Percentiles rank a stretch among this genome's conserved stretches.
These are phyloP conservation scores for Agraylea sexmaculata DNA, from an alignment of 1,140 invertebrate genomes.

Conservation along the genomic window DNA sequence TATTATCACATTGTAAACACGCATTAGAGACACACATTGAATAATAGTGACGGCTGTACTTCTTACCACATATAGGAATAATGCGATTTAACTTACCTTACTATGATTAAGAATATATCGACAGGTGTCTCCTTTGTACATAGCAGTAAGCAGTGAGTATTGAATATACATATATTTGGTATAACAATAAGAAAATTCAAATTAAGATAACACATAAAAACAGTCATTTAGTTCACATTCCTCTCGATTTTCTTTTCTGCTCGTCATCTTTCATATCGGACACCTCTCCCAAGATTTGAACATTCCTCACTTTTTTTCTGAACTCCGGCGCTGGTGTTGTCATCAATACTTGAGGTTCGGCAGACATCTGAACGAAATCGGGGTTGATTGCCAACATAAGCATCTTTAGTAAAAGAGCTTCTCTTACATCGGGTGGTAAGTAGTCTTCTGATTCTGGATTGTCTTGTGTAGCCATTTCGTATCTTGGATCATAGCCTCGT, in stretches of 20 bases:
- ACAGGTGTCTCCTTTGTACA: too few species aligned
- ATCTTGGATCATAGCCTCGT: constrained; percentile 27
- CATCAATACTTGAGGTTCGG: constrained; percentile 26
- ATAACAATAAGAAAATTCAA: constrained; percentile 1
- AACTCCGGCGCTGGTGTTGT: constrained; percentile 32
- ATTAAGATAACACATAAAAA: neutral
- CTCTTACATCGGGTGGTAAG: constrained; percentile 50
- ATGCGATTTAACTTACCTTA: too few species aligned
- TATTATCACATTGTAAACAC: too few species aligned
- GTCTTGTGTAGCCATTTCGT: constrained; percentile 25
- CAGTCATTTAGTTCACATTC: too few species aligned
- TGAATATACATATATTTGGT: too few species aligned
- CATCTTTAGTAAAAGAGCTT: constrained; percentile 56
- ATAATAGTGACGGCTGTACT: too few species aligned
- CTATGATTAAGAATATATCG: too few species aligned
- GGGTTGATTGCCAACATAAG: constrained; percentile 55
- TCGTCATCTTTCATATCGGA: constrained; percentile 21
- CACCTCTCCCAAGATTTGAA: constrained; percentile 48
- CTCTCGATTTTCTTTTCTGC: constrained; percentile 15
- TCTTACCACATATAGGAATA: too few species aligned
- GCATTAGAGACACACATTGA: too few species aligned
- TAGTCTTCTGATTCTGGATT: constrained; percentile 41
- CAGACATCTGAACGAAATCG: constrained; percentile 37
- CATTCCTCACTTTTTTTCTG: constrained; percentile 44
- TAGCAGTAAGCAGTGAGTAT: too few species aligned